These are phyloP conservation scores for Athrips mouffetella DNA, from an alignment of 2,888 invertebrate species.

Conservation along the genomic window DNA sequence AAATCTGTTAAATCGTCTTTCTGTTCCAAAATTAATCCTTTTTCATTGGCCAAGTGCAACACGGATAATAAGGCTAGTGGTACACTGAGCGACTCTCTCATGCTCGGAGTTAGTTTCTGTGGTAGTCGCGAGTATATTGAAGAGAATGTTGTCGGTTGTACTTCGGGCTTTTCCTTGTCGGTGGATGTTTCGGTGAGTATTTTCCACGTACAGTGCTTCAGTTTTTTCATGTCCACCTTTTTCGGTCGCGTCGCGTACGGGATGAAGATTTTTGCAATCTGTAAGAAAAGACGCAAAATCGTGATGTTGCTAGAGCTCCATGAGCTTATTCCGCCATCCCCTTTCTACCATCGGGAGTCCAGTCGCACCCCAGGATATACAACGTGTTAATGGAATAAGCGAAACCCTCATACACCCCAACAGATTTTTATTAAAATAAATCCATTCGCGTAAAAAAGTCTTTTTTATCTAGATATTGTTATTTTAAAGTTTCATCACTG, in stretches of 20 bases:
- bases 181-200: slow-evolving; percentile 68
- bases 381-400: too few species aligned
- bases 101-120: slow-evolving; percentile 73
- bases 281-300: too few species aligned
- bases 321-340: too few species aligned
- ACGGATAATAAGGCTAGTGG: slow-evolving; percentile 89
- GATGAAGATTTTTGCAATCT: slow-evolving; percentile 85
- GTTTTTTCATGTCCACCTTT: slow-evolving; percentile 89
- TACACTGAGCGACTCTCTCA: slow-evolving; percentile 85
- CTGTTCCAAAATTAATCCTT: slow-evolving; percentile 78
- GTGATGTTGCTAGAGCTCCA: too few species aligned
- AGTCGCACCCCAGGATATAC: too few species aligned
- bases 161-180: slow-evolving; percentile 49
- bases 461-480: too few species aligned
- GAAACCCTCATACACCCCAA: too few species aligned
- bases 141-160: slow-evolving; percentile 73
- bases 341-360: too few species aligned
- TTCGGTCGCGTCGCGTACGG: slow-evolving; percentile 90
- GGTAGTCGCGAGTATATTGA: slow-evolving; percentile 79
- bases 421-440: too few species aligned
- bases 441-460: too few species aligned
- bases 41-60: slow-evolving; percentile 91
- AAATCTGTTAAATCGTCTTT: slow-evolving; percentile 75
- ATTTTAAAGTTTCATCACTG: too few species aligned
- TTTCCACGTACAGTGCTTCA: slow-evolving; percentile 87